phyloP scores from a whole-genome alignment of 2,888 invertebrate species.

The Cantharis rustica region DNA sequence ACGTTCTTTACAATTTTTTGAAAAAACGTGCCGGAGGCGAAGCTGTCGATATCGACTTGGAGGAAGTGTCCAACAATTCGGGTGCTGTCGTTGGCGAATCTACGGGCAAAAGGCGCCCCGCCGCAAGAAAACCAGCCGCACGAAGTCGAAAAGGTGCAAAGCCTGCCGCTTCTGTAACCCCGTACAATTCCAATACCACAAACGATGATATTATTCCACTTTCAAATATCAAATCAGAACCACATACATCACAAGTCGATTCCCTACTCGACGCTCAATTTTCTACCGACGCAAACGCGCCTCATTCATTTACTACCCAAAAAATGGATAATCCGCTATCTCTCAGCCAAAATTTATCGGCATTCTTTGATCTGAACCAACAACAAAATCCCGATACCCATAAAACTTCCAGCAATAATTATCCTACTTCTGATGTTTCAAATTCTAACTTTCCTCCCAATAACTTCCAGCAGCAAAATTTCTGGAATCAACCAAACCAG shows the following conservation, averaged over 20 bases:
- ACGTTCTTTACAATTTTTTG: constrained; percentile 86
- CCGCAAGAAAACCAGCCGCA: constrained; percentile 44
- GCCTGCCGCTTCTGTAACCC: constrained; percentile 62
- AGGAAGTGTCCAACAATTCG: constrained; percentile 70
- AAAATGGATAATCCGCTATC: not conserved
- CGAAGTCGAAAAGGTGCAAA: constrained; percentile 54
- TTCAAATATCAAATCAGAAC: constrained; percentile 8
- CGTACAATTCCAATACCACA: constrained; percentile 46
- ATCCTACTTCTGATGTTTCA: not conserved
- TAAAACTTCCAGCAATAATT: constrained; percentile 9
- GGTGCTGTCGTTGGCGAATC: constrained; percentile 44
- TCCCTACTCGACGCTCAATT: constrained; percentile 9
- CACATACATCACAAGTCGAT: not conserved
- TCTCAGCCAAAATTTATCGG: not conserved
- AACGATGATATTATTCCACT: constrained; percentile 22
- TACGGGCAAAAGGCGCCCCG: constrained; percentile 51
- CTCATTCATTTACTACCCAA: constrained; percentile 9
- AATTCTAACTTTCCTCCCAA: constrained; percentile 22
- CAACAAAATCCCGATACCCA: constrained; percentile 21
- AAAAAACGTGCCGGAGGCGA: constrained; percentile 80
- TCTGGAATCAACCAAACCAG: constrained; percentile 11
- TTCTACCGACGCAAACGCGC: constrained; percentile 7
- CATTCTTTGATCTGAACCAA: constrained; percentile 13
- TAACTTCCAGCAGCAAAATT: constrained; percentile 26
- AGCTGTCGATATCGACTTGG: constrained; percentile 80